Evolutionary conservation across 2,113 vertebrate species (phyloP), one percentile per base, ranked within the genome.

Genomic region (Elanus axillaris): DNA sequence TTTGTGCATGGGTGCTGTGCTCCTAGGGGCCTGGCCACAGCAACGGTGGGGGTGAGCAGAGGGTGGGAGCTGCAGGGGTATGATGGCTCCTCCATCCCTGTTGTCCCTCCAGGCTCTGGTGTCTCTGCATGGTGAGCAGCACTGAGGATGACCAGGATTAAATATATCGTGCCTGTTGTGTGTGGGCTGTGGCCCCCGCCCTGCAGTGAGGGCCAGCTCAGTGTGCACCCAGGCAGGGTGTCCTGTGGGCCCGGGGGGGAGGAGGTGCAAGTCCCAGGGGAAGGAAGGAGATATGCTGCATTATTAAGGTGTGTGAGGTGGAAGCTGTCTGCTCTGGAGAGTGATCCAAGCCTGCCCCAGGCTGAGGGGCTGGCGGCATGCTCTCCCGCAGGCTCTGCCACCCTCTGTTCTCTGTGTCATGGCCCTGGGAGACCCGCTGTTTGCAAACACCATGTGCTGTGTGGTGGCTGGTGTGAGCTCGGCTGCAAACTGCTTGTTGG

Each of bases 371-470:
- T 0, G 7, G 67, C 11, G 6, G 26, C 48, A 25, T 1, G 18
- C 34, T 69, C 47, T 36, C 22, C 0, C 1, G 32, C 25, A 31
- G 27, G 23, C 20, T 16, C 58, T 43, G 62, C 40, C 7, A 17
- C 29, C 13, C 0, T 0, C 22, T 2, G 3, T 18, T 50, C 62
- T 18, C 16, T 3, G 13, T 6, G 8, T 45, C 43, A 45, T 11
- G 12, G 67, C 45, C 74, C 34, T 2, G 6, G 29, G 52, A 32
- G 68, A 25, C 16, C 34, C 25, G 52, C 67, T 42, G 15, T 9
- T 22, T 9, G 62, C 47, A 13, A 19, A 40, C 40, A 9, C 53
- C 18, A 1, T 2, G 14, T 2, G 20, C 26, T 34, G 31, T 14
- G 64, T 2, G 3, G 27, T 7, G 53, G 31, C 29, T 29, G 3